Conservation (phyloP, 2,113 vertebrate species). For the Murina feae region DNA sequence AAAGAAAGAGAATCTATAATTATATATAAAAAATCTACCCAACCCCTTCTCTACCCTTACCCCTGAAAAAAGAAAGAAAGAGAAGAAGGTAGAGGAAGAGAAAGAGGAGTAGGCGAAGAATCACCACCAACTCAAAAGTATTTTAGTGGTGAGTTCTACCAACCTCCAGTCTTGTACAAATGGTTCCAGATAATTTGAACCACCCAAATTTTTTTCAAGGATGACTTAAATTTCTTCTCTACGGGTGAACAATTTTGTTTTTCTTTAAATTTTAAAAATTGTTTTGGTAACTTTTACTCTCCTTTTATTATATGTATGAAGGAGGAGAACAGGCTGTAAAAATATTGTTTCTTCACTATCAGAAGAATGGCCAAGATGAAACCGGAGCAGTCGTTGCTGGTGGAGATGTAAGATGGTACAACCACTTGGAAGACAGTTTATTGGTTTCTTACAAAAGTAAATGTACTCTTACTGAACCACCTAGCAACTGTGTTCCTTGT, state of each 20-base stretch:
- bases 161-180: not conserved
- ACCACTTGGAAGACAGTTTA: not conserved
- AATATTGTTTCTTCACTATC: not conserved
- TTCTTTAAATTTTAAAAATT: not conserved
- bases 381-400: not conserved
- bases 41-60: not conserved
- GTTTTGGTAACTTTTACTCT: not conserved
- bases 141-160: not conserved
- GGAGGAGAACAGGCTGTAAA: not conserved
- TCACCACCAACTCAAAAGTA: not conserved
- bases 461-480: not conserved
- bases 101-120: not conserved
- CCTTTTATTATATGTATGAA: not conserved
- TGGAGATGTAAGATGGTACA: not conserved
- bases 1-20: not conserved
- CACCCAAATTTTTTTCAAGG: not conserved
- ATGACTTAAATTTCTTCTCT: not conserved
- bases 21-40: not conserved
- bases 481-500: not conserved
- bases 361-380: not conserved
- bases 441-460: not conserved
- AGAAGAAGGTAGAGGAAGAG: not conserved
- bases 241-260: not conserved
- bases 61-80: not conserved
- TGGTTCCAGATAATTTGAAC: not conserved